phyloP scores from a whole-genome alignment of 2,888 invertebrate genomes.

The Lacanobia wlatinum region DNA sequence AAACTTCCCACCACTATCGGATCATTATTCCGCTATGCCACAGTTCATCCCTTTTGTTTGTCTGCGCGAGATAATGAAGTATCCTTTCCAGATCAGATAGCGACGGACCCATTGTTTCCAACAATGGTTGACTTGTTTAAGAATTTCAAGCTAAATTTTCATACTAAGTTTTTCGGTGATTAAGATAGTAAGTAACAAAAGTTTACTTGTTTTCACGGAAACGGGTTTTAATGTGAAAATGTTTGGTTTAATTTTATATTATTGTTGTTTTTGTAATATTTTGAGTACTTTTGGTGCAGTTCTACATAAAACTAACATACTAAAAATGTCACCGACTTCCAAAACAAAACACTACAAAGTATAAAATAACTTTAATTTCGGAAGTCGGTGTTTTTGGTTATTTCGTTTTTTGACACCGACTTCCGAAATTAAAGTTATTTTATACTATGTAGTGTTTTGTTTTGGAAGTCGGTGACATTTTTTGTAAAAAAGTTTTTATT shows the following conservation, averaged over 20 bases:
- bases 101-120: conserved; percentile 67
- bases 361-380: too few relatives aligned
- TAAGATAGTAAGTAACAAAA: conserved; percentile 61
- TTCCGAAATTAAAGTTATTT: too few relatives aligned
- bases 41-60: conserved; percentile 68
- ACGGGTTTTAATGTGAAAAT: conserved; percentile 39
- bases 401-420: too few relatives aligned
- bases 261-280: conserved; percentile 1
- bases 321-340: too few relatives aligned
- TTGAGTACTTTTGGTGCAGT: background rate
- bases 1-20: conserved; percentile 65
- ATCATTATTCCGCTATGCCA: conserved; percentile 67
- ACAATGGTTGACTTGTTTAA: conserved; percentile 66
- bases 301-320: background rate
- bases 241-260: conserved; percentile 20
- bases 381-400: too few relatives aligned
- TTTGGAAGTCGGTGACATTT: too few relatives aligned
- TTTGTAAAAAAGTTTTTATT: too few relatives aligned
- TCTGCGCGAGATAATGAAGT: conserved; percentile 68
- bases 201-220: conserved; percentile 33
- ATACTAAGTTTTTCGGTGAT: conserved; percentile 62
- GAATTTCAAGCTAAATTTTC: conserved; percentile 66
- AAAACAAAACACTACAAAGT: too few relatives aligned
- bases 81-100: conserved; percentile 70
- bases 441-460: too few relatives aligned